A percentile compares a stretch with the other conserved stretches of the same genome.
These are phyloP conservation scores for Luperina nickerlii DNA, from an alignment of 2,888 invertebrate species.

Conservation along the genomic window DNA sequence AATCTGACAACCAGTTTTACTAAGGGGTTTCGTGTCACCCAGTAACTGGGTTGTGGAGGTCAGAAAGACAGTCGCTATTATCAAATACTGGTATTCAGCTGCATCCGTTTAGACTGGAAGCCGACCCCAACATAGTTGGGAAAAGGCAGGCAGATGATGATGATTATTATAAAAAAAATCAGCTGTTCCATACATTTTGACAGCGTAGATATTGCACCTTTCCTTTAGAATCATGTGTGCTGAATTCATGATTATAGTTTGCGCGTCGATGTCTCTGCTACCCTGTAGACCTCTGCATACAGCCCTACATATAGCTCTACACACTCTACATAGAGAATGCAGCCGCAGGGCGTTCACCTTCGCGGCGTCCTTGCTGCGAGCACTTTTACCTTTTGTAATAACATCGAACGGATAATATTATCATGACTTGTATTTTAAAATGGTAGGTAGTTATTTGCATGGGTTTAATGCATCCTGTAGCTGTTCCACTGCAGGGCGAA, in stretches of 20 bases:
- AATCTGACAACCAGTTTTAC: not conserved
- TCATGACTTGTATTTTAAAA: conserved; percentile 1
- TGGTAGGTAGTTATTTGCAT: not conserved
- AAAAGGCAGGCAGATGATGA: too few relatives aligned
- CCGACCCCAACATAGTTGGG: too few relatives aligned
- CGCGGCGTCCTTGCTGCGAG: conserved; percentile 55
- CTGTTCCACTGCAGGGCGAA: not conserved
- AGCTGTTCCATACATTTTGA: not conserved
- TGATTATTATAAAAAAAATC: too few relatives aligned
- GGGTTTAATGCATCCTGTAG: too few relatives aligned
- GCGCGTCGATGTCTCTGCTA: not conserved
- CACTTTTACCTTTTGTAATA: conserved; percentile 62
- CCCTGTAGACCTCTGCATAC: not conserved
- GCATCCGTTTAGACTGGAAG: not conserved
- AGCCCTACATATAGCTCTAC: not conserved
- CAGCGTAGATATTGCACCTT: too few relatives aligned
- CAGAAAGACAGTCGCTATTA: not conserved
- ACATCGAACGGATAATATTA: conserved; percentile 13
- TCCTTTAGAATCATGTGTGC: not conserved
- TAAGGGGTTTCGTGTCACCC: not conserved
- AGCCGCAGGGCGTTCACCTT: conserved; percentile 64
- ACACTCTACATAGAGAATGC: conserved; percentile 27
- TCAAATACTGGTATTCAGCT: not conserved
- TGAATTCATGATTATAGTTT: not conserved
- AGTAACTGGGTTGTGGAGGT: too few relatives aligned